Conservation (phyloP, 2,113 vertebrate species). For the Ovibos moschatus region DNA sequence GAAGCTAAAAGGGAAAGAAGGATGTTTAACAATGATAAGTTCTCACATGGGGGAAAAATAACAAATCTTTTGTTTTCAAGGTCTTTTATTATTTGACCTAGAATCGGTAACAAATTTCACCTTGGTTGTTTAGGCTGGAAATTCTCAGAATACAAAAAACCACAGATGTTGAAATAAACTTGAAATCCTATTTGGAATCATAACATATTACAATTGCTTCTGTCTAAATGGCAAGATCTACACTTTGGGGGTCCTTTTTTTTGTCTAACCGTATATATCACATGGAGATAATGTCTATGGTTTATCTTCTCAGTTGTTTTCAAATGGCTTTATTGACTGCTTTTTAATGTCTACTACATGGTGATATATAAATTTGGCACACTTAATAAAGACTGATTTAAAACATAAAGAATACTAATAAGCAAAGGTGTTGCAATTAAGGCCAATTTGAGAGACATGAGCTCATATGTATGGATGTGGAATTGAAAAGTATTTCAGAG, state of each 20-base stretch:
- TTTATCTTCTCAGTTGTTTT: slow-evolving; percentile 40
- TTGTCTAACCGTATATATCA: not conserved
- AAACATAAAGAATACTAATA: slow-evolving; percentile 58
- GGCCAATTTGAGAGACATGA: not conserved
- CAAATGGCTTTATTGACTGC: slow-evolving; percentile 42
- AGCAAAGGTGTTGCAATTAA: slow-evolving; percentile 51
- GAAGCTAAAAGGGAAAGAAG: slow-evolving; percentile 44
- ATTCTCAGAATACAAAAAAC: slow-evolving; percentile 56
- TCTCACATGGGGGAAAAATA: not conserved
- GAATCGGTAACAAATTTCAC: slow-evolving; percentile 44
- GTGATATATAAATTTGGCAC: not conserved
- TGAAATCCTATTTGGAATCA: slow-evolving; percentile 42
- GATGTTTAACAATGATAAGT: slow-evolving; percentile 38
- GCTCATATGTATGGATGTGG: not conserved
- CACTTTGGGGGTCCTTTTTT: not conserved
- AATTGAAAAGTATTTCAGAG: not conserved
- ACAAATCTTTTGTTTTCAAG: slow-evolving; percentile 47
- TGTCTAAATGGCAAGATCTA: not conserved
- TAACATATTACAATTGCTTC: not conserved
- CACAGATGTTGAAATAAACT: slow-evolving; percentile 41
- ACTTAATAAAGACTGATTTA: slow-evolving; percentile 33
- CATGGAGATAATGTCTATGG: slow-evolving; percentile 12
- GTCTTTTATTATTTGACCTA: slow-evolving; percentile 61
- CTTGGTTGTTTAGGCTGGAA: slow-evolving; percentile 37
- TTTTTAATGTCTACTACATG: not conserved